Evolutionary conservation across 2,113 vertebrate species (phyloP).

Genomic region (Nerophis lumbriciformis): DNA sequence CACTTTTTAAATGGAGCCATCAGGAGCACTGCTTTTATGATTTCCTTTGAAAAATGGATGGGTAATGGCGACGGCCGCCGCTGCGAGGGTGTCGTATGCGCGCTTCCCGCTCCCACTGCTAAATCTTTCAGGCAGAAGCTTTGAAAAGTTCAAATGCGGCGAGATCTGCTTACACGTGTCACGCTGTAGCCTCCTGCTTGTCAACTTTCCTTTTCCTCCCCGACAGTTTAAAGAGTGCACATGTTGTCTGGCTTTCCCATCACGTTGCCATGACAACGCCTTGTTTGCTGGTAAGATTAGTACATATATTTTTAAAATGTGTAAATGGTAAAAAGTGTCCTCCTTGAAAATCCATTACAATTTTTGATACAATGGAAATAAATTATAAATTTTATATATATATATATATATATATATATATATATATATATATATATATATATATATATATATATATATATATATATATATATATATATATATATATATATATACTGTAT

Average conservation of each 20-base stretch:
- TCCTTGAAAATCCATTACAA: too few relatives aligned
- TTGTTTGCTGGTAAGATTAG: too few relatives aligned
- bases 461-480: too few relatives aligned
- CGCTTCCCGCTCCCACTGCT: background rate
- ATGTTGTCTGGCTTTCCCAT: constrained; percentile 25
- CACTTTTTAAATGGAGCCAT: constrained; percentile 62
- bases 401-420: too few relatives aligned
- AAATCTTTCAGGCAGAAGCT: background rate
- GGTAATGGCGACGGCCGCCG: background rate
- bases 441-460: too few relatives aligned
- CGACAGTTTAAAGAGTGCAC: constrained; percentile 2
- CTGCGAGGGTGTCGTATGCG: too few relatives aligned
- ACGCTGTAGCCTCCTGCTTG: background rate
- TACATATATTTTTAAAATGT: too few relatives aligned
- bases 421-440: too few relatives aligned
- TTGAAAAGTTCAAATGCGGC: constrained; percentile 4
- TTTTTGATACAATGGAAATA: too few relatives aligned
- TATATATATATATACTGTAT: too few relatives aligned
- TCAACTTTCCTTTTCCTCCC: background rate
- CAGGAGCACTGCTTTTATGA: constrained; percentile 66
- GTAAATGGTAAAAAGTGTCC: too few relatives aligned
- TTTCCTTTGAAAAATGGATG: constrained; percentile 57
- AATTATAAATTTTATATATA: too few relatives aligned
- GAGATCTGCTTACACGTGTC: constrained; percentile 3
- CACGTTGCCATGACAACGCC: background rate